Evolutionary conservation across 2,113 vertebrate genomes (phyloP).

Genomic region (Sciurus niger): DNA sequence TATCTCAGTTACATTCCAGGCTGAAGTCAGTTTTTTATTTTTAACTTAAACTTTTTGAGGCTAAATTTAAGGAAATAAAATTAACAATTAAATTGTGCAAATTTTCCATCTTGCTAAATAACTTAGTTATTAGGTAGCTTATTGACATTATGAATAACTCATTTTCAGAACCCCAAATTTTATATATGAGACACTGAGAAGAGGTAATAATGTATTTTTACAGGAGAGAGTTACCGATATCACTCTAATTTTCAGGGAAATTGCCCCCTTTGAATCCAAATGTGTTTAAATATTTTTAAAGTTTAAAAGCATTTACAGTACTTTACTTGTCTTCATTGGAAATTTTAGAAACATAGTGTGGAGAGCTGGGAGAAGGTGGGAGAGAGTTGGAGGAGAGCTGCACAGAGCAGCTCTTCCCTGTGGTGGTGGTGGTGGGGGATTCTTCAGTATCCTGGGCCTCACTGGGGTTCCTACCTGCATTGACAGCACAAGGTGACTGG

Average conservation of each 20-base stretch:
- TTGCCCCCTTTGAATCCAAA: slow-evolving; percentile 14
- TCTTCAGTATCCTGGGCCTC: neutral
- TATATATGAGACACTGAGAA: slow-evolving; percentile 1
- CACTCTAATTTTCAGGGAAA: slow-evolving; percentile 2
- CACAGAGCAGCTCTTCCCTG: neutral
- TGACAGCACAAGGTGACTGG: neutral
- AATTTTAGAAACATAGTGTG: neutral
- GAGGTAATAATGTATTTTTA: neutral
- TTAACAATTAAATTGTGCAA: neutral
- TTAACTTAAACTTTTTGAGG: slow-evolving; percentile 1
- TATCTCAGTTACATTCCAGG: neutral
- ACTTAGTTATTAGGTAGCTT: neutral
- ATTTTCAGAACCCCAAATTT: slow-evolving; percentile 9
- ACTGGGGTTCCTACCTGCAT: neutral
- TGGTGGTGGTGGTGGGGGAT: neutral
- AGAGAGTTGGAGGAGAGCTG: neutral
- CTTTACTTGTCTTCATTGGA: slow-evolving; percentile 12
- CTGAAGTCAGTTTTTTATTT: neutral
- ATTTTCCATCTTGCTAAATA: neutral
- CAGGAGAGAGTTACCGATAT: neutral
- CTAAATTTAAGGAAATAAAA: slow-evolving; percentile 57
- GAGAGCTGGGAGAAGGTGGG: neutral
- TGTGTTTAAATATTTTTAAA: slow-evolving; percentile 1
- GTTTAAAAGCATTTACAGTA: neutral
- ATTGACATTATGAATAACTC: slow-evolving; percentile 6